Evolutionary conservation across 2,888 invertebrate species (phyloP).

Genomic region (Megalurothrips usitatus): DNA sequence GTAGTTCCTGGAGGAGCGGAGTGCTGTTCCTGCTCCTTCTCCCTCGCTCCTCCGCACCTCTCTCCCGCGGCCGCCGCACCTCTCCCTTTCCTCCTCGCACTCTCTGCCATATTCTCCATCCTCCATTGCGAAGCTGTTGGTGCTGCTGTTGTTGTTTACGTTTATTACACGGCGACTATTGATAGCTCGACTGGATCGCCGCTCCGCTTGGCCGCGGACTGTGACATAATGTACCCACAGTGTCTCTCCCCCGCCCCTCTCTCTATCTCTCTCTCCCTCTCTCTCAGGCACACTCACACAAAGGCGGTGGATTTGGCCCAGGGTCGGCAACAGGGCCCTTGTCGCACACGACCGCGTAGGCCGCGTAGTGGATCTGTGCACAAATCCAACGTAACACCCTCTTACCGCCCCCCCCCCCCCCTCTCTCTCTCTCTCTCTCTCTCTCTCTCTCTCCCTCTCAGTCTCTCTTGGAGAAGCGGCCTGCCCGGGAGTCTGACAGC

Average conservation of each 20-base stretch:
- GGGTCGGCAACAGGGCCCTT: background rate
- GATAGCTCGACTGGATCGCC: background rate
- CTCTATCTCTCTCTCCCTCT: background rate
- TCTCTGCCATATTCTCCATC: background rate
- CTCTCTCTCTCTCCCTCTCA: no score
- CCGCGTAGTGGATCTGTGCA: background rate
- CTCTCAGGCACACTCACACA: background rate
- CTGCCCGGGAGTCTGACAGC: no score
- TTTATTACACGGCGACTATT: constrained; percentile 4
- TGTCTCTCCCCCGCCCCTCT: background rate
- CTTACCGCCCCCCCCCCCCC: no score
- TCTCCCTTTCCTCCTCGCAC: background rate
- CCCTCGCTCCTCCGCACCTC: background rate
- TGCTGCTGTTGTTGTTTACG: background rate
- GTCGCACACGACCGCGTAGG: background rate
- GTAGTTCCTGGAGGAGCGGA: constrained; percentile 13
- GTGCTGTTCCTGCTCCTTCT: background rate
- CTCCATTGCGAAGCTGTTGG: background rate
- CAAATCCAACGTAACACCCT: no score
- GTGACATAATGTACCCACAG: background rate
- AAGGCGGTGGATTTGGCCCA: background rate
- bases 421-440: no score
- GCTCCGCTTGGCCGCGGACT: background rate
- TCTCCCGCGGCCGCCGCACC: background rate
- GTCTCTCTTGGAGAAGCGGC: no score